These are phyloP conservation scores for Columba livia DNA, from an alignment of 2,113 vertebrate genomes.

Conservation along the genomic window DNA sequence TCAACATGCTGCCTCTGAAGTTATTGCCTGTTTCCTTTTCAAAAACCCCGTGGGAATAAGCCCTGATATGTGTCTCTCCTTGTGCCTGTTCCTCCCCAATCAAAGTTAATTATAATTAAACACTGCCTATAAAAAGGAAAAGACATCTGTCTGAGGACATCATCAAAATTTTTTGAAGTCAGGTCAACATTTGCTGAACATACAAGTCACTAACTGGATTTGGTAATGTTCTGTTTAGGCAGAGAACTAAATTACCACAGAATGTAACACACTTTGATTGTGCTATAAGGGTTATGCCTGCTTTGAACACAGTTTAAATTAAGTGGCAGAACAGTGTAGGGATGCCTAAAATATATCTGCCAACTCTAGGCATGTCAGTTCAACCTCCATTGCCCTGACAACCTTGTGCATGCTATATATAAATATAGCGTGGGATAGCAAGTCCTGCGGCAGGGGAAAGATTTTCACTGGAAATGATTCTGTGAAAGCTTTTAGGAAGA, in stretches of 20 bases:
- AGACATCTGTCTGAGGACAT: background rate
- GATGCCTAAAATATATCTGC: slow-evolving; percentile 42
- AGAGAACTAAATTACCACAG: background rate
- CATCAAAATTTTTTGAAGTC: background rate
- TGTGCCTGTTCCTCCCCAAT: background rate
- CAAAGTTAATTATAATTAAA: slow-evolving; percentile 6
- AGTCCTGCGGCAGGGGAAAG: background rate
- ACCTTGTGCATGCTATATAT: slow-evolving; percentile 10
- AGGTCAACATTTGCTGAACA: background rate
- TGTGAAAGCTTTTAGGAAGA: slow-evolving; percentile 1
- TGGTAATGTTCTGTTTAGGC: background rate
- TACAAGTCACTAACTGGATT: background rate
- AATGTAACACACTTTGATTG: background rate
- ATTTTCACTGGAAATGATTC: slow-evolving; percentile 12
- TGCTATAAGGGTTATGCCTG: background rate
- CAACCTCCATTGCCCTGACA: slow-evolving; percentile 30
- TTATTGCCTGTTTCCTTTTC: background rate
- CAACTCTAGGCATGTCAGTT: slow-evolving; percentile 29
- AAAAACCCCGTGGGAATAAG: background rate
- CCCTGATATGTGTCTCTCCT: background rate
- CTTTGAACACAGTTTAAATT: slow-evolving; percentile 33
- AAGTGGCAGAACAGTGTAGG: slow-evolving; percentile 4
- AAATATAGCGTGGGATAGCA: background rate
- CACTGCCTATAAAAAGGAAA: background rate
- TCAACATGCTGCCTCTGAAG: background rate